Conservation (phyloP, 1,140 invertebrate genomes). For the honey bee (Apis mellifera) region Amel_HAv3.1 CM009932.2:12247501-12248000, state of each 20-base stretch:
- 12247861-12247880: conserved; percentile 74
- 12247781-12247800: conserved; percentile 77
- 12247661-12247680: conserved; percentile 9
- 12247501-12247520: conserved; percentile 24
- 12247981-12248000: conserved; percentile 54
- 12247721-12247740: conserved; percentile 85
- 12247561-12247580: neutral
- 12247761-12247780: conserved; percentile 80
- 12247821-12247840: conserved; percentile 78
- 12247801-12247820: conserved; percentile 78
- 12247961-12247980: conserved; percentile 59
- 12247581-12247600: neutral
- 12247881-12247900: conserved; percentile 56
- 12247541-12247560: conserved; percentile 37
- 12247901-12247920: conserved; percentile 50
- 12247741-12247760: conserved; percentile 83
- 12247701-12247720: conserved; percentile 82
- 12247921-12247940: conserved; percentile 41
- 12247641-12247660: conserved; percentile 3
- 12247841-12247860: conserved; percentile 72
- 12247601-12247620: too few relatives aligned
- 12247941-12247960: conserved; percentile 32
- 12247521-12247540: neutral
- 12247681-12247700: conserved; percentile 73
- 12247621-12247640: neutral